phyloP scores from a whole-genome alignment of 2,888 invertebrate genomes.

The Barypeithes pellucidus region DNA sequence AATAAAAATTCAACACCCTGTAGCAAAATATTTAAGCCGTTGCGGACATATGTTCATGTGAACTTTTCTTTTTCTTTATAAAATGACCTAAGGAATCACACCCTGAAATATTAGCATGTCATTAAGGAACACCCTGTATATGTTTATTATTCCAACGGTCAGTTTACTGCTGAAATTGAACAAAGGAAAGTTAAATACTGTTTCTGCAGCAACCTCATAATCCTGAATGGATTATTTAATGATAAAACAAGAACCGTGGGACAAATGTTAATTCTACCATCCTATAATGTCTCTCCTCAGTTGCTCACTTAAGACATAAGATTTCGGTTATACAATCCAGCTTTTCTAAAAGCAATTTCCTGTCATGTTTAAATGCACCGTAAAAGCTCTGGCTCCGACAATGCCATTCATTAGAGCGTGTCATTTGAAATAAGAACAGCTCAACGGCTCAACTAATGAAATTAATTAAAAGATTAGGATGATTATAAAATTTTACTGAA shows the following conservation, averaged over 20 bases:
- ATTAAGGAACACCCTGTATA: no score
- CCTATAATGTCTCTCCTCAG: conserved; percentile 18
- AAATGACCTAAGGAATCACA: no score
- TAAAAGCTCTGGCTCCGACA: conserved; percentile 39
- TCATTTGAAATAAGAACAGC: conserved; percentile 30
- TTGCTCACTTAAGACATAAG: conserved; percentile 39
- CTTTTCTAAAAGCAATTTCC: conserved; percentile 49
- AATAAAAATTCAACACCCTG: no score
- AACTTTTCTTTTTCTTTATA: no score
- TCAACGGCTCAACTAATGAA: conserved; percentile 43
- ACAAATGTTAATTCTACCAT: conserved; percentile 28
- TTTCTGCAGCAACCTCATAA: neutral
- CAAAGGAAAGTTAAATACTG: neutral
- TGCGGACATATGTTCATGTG: no score
- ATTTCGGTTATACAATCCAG: conserved; percentile 45
- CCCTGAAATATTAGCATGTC: no score
- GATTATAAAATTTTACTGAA: no score
- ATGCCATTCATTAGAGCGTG: conserved; percentile 38
- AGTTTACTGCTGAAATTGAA: no score
- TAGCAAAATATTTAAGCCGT: no score
- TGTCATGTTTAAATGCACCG: conserved; percentile 48
- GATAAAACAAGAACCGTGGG: conserved; percentile 14
- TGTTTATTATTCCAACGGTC: no score
- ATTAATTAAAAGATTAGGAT: conserved; percentile 29
- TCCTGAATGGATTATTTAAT: conserved; percentile 7